These are phyloP conservation scores for Blastomussa wellsi DNA, from an alignment of 92 coral and sea anemone species.

Conservation along the genomic window DNA sequence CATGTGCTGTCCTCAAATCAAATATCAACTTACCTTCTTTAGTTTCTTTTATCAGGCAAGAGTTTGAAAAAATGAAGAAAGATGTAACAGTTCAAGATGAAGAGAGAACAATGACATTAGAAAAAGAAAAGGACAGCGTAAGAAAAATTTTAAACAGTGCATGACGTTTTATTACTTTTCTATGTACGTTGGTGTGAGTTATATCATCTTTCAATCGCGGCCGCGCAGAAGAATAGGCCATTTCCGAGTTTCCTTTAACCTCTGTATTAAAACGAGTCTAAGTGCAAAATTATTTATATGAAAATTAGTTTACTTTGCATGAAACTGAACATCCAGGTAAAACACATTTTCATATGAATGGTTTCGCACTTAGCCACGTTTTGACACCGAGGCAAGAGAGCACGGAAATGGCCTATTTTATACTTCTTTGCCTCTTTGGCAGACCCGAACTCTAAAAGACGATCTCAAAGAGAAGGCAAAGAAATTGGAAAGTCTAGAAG, in stretches of 20 bases:
- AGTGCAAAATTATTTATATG: too few relatives aligned
- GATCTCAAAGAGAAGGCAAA: slow-evolving; percentile 46
- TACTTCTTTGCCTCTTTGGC: background rate
- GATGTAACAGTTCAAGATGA: slow-evolving; percentile 54
- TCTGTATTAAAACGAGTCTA: too few relatives aligned
- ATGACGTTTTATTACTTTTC: too few relatives aligned
- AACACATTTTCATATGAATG: too few relatives aligned
- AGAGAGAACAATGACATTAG: slow-evolving; percentile 38
- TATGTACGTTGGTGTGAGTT: background rate
- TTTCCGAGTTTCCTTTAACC: too few relatives aligned
- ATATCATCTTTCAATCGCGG: background rate
- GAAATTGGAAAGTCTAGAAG: slow-evolving; percentile 37
- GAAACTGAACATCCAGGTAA: too few relatives aligned
- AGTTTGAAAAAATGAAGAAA: slow-evolving; percentile 46
- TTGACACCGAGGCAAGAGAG: too few relatives aligned
- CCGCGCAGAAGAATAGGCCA: too few relatives aligned
- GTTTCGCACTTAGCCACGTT: too few relatives aligned
- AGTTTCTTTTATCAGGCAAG: slow-evolving; percentile 38
- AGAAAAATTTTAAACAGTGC: background rate
- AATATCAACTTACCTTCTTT: background rate
- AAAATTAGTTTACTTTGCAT: too few relatives aligned
- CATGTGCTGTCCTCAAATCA: background rate
- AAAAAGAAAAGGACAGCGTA: slow-evolving; percentile 60
- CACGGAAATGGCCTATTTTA: background rate
- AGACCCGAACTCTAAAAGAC: slow-evolving; percentile 48